phyloP scores from a whole-genome alignment of 2,113 vertebrate species.

The Microtus oregoni region DNA sequence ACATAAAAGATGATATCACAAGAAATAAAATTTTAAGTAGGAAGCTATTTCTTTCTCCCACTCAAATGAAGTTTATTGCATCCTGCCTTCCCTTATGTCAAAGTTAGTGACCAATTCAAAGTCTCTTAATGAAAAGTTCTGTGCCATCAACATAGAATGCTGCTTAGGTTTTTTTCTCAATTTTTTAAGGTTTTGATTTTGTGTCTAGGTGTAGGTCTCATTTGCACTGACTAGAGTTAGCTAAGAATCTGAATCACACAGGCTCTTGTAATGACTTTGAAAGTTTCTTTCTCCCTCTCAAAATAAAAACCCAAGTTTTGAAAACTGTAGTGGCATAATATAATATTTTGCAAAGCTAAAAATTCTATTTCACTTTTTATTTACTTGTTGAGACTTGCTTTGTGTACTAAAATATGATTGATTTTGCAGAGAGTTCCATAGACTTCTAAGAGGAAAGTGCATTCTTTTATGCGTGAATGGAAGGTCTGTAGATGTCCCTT shows the following conservation, averaged over 20 bases:
- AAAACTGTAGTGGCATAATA: too few relatives aligned
- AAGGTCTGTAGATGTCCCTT: background rate
- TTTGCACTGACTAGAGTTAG: background rate
- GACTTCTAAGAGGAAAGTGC: background rate
- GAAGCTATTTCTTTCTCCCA: background rate
- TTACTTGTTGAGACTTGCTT: background rate
- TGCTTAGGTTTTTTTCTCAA: background rate
- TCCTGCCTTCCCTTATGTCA: background rate
- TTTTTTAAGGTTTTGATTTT: background rate
- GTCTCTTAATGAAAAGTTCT: background rate
- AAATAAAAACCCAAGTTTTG: too few relatives aligned
- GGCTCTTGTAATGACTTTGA: background rate
- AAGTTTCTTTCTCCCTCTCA: background rate
- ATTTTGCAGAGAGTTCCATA: background rate
- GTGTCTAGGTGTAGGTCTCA: background rate
- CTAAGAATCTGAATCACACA: background rate
- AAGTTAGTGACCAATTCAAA: background rate
- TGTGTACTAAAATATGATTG: background rate
- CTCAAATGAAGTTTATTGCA: background rate
- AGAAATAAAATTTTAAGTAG: background rate
- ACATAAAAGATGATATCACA: background rate
- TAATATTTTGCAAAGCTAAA: background rate
- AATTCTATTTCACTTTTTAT: background rate
- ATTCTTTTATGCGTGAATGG: background rate
- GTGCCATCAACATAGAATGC: background rate